Base-by-base conservation (phyloP, 1,140 invertebrate genomes). In the Formica selysi region DNA sequence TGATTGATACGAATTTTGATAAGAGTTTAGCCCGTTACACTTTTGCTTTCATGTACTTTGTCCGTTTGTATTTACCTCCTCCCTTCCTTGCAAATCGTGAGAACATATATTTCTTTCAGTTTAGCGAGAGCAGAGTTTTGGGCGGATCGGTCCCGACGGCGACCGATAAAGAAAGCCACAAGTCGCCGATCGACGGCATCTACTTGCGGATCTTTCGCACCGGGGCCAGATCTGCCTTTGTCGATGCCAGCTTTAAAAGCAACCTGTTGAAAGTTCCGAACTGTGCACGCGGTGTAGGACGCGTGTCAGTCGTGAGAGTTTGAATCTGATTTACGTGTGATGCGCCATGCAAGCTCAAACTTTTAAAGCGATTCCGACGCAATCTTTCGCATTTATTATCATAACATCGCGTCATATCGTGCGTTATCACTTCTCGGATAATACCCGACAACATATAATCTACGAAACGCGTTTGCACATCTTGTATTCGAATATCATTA, bases 181-280 rank as follows among this genome's bases (percentile, higher is more conserved):
- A 85, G 61, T 85, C 22, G 81, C 36, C 71, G 59, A 85, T 85
- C 32, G 71, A 54, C 80, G 26, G 22, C 19, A 32, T 29, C 26
- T 38, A 16, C 36, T 36, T 38, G 51, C 81, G 81, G 26, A 78
- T 85, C 73, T 64, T 85, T 78, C 51, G 81, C 73, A 19, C 59
- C 61, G 54, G 11, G 36, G 13, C 59, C 73, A 78, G 73, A 65
- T 85, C 73, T 78, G 73, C 22, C 59, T 86, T 87, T 86, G 67
- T 86, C 74, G 84, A 79, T 59, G 57, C 74, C 74, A 86, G 73
- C 86, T 87, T 87, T 87, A 86, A 86, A 79, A 86, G 86, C 86
- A 87, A 87, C 86, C 86, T 87, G 86, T 87, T 87, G 86, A 87
- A 65, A 71, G 83, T 79, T 62, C 48, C 67, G 71, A 73, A 76